These are phyloP conservation scores for Ceratina australensis DNA, from an alignment of 1,140 invertebrate species.

Conservation along the genomic window DNA sequence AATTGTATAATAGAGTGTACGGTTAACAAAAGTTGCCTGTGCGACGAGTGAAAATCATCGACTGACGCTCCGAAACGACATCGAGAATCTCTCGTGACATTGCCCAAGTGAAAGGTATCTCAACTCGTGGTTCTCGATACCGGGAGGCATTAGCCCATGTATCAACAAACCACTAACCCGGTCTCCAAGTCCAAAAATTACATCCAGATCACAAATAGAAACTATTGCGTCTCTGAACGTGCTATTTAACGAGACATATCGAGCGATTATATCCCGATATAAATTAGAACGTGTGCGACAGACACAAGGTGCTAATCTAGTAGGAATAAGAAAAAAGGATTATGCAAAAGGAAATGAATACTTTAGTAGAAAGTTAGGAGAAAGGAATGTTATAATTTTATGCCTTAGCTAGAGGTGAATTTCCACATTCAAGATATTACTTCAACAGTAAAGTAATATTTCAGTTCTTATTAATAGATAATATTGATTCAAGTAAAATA, in stretches of 20 bases:
- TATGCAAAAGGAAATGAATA: background rate
- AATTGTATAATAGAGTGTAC: background rate
- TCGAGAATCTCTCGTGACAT: conserved; percentile 49
- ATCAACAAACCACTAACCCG: conserved; percentile 11
- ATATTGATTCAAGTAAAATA: too few relatives aligned
- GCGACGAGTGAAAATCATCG: conserved; percentile 49
- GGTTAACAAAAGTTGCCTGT: conserved; percentile 21
- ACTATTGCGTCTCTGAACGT: background rate
- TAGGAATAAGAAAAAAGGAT: background rate
- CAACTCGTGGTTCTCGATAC: conserved; percentile 23
- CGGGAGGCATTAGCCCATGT: conserved; percentile 15
- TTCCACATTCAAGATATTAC: too few relatives aligned
- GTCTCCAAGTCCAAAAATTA: background rate
- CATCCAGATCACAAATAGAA: background rate
- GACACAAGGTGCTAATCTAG: background rate
- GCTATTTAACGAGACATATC: background rate
- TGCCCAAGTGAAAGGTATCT: conserved; percentile 54
- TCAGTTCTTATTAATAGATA: too few relatives aligned
- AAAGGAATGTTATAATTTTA: background rate
- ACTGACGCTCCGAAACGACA: conserved; percentile 37
- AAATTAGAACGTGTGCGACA: background rate
- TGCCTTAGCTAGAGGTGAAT: background rate
- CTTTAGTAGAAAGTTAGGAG: background rate
- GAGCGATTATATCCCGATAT: background rate
- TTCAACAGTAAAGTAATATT: too few relatives aligned